These are phyloP conservation scores for Mellilla xanthometata DNA, from an alignment of 2,888 invertebrate genomes.

Conservation along the genomic window DNA sequence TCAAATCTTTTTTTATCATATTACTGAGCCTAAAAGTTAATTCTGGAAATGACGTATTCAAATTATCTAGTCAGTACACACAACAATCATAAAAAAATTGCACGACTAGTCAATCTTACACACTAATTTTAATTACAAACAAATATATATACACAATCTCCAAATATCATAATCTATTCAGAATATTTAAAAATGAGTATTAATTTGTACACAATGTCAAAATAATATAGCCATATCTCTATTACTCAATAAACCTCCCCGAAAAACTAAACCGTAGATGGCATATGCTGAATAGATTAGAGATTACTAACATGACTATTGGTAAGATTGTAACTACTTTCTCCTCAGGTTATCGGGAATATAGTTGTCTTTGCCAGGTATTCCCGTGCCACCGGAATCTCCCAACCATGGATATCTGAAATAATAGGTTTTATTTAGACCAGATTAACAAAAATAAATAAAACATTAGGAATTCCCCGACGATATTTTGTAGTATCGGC, in stretches of 20 bases:
- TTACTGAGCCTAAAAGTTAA: too few relatives aligned
- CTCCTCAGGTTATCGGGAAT: constrained; percentile 86
- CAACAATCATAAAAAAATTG: constrained; percentile 27
- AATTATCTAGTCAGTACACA: constrained; percentile 1
- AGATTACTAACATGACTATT: constrained; percentile 29
- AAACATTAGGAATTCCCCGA: too few relatives aligned
- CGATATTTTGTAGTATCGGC: too few relatives aligned
- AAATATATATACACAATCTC: constrained; percentile 45
- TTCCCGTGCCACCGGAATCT: constrained; percentile 92
- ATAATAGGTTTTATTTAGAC: too few relatives aligned
- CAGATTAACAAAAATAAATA: neutral
- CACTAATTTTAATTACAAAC: constrained; percentile 43
- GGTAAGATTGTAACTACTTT: constrained; percentile 52
- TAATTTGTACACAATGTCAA: constrained; percentile 13
- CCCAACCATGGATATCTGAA: constrained; percentile 93
- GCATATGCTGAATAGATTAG: constrained; percentile 39
- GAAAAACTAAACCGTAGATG: constrained; percentile 12
- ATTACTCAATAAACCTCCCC: neutral
- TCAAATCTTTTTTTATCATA: too few relatives aligned
- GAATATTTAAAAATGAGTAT: constrained; percentile 21
- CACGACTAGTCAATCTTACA: constrained; percentile 65
- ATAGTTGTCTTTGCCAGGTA: constrained; percentile 90
- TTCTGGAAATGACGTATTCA: too few relatives aligned
- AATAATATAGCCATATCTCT: constrained; percentile 1
- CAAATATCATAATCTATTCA: too few relatives aligned